Evolutionary conservation across 2,888 invertebrate genomes (phyloP).

Genomic region (Netelia inedita): DNA sequence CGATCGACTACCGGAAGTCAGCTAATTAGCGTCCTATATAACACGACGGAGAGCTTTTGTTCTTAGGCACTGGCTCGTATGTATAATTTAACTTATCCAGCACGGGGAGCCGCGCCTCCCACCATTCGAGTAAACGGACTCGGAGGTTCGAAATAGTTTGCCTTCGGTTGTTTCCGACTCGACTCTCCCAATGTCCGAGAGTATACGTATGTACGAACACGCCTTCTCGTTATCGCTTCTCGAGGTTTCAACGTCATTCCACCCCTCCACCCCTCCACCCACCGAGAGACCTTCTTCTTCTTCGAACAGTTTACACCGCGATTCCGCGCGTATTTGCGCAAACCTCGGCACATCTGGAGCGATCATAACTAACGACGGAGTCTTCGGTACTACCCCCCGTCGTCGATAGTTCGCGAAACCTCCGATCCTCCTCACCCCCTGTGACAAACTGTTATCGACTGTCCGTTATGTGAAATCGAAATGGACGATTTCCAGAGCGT

Average conservation of each 20-base stretch:
- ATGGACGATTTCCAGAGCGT: background rate
- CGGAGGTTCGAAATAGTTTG: constrained; percentile 63
- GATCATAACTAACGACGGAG: constrained; percentile 21
- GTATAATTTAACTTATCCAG: constrained; percentile 62
- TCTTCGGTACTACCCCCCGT: constrained; percentile 1
- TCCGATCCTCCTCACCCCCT: constrained; percentile 1
- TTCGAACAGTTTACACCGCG: constrained; percentile 15
- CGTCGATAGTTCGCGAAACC: constrained; percentile 9
- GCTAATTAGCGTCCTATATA: constrained; percentile 48
- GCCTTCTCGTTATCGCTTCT: constrained; percentile 29
- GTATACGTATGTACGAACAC: background rate
- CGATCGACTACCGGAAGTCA: background rate
- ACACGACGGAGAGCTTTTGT: constrained; percentile 29
- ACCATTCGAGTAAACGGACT: constrained; percentile 2
- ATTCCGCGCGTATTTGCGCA: constrained; percentile 42
- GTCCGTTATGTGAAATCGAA: background rate
- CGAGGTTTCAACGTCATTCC: constrained; percentile 5
- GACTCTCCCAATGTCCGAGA: background rate
- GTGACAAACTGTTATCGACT: background rate
- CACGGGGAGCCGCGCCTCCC: constrained; percentile 8
- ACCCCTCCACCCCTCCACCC: background rate
- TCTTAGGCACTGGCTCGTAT: constrained; percentile 13
- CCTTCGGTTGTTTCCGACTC: constrained; percentile 16
- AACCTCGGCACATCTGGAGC: constrained; percentile 37
- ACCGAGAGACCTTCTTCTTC: background rate